These are phyloP conservation scores for Mechanitis messenoides DNA, from an alignment of 2,888 invertebrate species.

Conservation along the genomic window DNA sequence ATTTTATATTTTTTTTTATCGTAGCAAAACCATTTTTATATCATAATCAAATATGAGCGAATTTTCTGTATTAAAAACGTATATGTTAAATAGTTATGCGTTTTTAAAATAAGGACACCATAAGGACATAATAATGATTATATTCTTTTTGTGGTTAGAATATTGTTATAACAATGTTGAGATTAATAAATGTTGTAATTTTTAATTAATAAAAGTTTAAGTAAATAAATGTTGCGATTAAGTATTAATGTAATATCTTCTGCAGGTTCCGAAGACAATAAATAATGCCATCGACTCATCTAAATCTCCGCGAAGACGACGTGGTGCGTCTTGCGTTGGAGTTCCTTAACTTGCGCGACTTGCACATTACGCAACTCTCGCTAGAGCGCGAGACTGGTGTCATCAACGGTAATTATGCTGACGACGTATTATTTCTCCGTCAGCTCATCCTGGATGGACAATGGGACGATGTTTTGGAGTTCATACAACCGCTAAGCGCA, in stretches of 20 bases:
- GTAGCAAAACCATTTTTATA: no score
- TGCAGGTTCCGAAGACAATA: constrained; percentile 40
- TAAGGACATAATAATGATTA: no score
- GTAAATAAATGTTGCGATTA: background rate
- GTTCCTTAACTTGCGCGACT: constrained; percentile 90
- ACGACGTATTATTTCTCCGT: constrained; percentile 94
- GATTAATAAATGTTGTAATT: no score
- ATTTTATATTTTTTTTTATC: no score
- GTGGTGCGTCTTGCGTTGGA: constrained; percentile 90
- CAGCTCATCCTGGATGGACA: constrained; percentile 97
- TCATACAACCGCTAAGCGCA: constrained; percentile 93
- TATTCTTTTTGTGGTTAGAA: no score
- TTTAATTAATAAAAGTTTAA: no score
- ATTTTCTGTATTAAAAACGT: no score
- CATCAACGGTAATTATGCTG: constrained; percentile 94
- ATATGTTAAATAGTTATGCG: no score
- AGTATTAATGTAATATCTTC: constrained; percentile 20
- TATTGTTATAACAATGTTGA: no score
- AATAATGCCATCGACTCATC: constrained; percentile 87
- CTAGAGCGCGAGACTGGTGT: constrained; percentile 96
- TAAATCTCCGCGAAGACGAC: constrained; percentile 91
- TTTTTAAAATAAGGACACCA: no score
- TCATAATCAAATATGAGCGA: no score
- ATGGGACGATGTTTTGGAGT: constrained; percentile 98
- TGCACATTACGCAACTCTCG: constrained; percentile 93